Evolutionary conservation across 2,113 vertebrate species (phyloP).

Genomic region (Cheilinus undulatus): DNA sequence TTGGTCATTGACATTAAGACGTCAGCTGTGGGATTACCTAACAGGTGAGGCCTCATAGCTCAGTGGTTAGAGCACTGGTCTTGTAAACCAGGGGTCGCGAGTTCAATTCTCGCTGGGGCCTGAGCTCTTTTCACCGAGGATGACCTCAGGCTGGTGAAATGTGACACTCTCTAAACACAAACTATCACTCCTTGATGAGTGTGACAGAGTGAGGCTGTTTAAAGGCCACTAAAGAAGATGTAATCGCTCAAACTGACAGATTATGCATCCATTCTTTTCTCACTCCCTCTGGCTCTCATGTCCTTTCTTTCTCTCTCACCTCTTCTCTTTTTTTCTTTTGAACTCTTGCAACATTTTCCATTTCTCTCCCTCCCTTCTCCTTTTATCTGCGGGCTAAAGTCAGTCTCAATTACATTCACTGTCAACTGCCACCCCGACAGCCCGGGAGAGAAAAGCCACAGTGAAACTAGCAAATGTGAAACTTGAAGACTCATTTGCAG

Average conservation of each 20-base stretch:
- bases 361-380: background rate
- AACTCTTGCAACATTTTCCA: background rate
- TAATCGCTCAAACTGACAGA: background rate
- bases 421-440: slow-evolving; percentile 36
- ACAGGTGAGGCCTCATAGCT: slow-evolving; percentile 52
- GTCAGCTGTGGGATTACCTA: accelerated
- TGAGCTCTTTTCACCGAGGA: accelerated
- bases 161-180: background rate
- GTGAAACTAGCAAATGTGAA: slow-evolving; percentile 31
- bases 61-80: slow-evolving; percentile 80
- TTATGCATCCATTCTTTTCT: background rate
- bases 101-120: slow-evolving; percentile 80
- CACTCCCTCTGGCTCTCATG: background rate
- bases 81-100: slow-evolving; percentile 79
- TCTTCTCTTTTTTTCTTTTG: background rate
- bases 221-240: background rate
- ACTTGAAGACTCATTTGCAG: slow-evolving; percentile 21
- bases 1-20: accelerated
- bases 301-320: background rate
- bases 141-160: background rate
- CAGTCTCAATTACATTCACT: slow-evolving; percentile 42
- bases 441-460: slow-evolving; percentile 1
- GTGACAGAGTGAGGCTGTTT: background rate
- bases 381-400: slow-evolving; percentile 27
- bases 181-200: background rate